Evolutionary conservation across 1,140 invertebrate species (phyloP).

Genomic region (Hirudo medicinalis): DNA sequence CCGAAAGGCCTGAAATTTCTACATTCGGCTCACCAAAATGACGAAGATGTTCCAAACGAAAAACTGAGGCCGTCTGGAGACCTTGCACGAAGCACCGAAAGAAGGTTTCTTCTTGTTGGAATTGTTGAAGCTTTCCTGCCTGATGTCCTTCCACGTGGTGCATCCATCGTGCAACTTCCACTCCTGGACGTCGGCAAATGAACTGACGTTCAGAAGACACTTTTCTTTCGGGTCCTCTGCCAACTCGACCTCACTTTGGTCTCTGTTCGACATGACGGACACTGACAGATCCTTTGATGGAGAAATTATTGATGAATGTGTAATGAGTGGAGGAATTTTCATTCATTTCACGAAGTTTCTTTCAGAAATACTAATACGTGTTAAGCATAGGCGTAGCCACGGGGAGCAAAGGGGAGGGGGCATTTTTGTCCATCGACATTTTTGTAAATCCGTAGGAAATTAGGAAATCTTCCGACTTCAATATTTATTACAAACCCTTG

Average conservation of each 20-base stretch:
- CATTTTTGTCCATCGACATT: no score
- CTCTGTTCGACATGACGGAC: slow-evolving; percentile 37
- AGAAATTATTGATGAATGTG: no score
- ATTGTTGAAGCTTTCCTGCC: not conserved
- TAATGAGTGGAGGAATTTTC: no score
- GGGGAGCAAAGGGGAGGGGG: no score
- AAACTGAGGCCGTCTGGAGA: slow-evolving; percentile 22
- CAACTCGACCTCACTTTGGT: slow-evolving; percentile 35
- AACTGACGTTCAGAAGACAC: slow-evolving; percentile 38
- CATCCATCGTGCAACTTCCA: slow-evolving; percentile 23
- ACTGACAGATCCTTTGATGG: slow-evolving; percentile 36
- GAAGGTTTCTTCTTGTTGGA: slow-evolving; percentile 25
- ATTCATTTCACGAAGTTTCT: no score
- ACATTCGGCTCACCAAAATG: slow-evolving; percentile 18
- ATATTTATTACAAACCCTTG: no score
- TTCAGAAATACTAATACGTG: no score
- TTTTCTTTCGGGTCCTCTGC: slow-evolving; percentile 36
- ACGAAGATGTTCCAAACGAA: slow-evolving; percentile 25
- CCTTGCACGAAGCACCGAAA: slow-evolving; percentile 26
- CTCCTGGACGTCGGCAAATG: slow-evolving; percentile 41
- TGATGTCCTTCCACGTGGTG: not conserved
- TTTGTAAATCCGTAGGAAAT: no score
- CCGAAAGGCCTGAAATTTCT: no score
- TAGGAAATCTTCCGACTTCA: no score
- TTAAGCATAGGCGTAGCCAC: no score